A percentile compares a stretch with the other conserved stretches of the same genome.
Conservation (phyloP, 2,113 vertebrate species). For the Tyrannus savana region DNA sequence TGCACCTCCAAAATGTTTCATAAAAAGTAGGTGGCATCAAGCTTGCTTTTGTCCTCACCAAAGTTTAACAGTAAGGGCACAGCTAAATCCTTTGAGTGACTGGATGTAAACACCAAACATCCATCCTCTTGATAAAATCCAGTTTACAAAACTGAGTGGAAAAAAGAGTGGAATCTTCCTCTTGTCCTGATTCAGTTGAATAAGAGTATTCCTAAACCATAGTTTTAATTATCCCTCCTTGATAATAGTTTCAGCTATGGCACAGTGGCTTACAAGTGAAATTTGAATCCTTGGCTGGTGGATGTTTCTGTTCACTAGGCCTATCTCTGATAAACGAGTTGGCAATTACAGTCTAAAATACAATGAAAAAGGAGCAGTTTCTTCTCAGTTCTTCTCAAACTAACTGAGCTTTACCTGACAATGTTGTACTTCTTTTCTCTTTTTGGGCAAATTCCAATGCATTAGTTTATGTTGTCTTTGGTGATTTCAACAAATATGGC, state of each 20-base stretch:
- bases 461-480: neutral
- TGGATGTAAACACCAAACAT: neutral
- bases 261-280: neutral
- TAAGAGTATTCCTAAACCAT: neutral
- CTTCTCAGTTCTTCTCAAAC: too few relatives aligned
- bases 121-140: fast-evolving
- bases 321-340: neutral
- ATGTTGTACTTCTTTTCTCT: neutral
- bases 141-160: neutral
- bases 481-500: neutral
- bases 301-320: neutral
- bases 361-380: neutral
- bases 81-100: neutral
- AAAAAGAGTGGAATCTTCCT: neutral
- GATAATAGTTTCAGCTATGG: neutral
- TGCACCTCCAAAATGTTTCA: neutral
- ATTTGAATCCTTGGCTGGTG: neutral
- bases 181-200: neutral
- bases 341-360: neutral
- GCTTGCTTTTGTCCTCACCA: neutral
- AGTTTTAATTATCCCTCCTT: neutral
- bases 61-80: neutral
- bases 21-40: neutral
- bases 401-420: neutral
- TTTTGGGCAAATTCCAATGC: neutral